phyloP scores from a whole-genome alignment of 2,888 invertebrate genomes.

The Drosophila ochracea region DNA sequence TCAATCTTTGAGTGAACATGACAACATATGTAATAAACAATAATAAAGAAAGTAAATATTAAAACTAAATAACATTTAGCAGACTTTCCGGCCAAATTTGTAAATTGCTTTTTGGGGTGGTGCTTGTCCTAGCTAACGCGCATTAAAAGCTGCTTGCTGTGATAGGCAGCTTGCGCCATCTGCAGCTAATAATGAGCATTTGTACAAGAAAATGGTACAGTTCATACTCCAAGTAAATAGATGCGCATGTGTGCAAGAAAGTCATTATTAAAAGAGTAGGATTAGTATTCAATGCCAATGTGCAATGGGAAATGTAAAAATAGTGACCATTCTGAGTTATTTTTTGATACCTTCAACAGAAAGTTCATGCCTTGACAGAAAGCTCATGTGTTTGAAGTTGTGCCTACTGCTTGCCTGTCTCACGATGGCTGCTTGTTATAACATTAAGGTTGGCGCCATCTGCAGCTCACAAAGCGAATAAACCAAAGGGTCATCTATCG shows the following conservation, averaged over 20 bases:
- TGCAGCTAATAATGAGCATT: not conserved
- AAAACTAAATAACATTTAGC: conserved; percentile 16
- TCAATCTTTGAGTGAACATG: conserved; percentile 45
- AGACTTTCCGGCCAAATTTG: not conserved
- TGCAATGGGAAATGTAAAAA: no score
- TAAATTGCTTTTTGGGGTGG: not conserved
- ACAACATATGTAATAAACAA: conserved; percentile 59
- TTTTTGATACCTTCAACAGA: not conserved
- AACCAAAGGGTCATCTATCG: not conserved
- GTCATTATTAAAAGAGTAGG: no score
- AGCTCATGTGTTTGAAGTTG: not conserved
- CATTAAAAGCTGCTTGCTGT: conserved; percentile 4
- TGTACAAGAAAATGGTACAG: no score
- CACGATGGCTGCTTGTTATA: not conserved
- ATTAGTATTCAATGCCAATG: no score
- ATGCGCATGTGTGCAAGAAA: no score
- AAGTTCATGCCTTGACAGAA: not conserved
- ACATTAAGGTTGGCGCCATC: not conserved
- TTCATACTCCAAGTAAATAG: no score
- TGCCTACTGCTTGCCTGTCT: not conserved
- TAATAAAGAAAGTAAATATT: conserved; percentile 50
- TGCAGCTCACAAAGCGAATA: not conserved
- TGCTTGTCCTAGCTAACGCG: not conserved
- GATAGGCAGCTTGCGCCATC: conserved; percentile 1
- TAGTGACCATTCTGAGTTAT: not conserved